phyloP scores from a whole-genome alignment of 2,888 invertebrate species.

The Alloscopus bannaensis region DNA sequence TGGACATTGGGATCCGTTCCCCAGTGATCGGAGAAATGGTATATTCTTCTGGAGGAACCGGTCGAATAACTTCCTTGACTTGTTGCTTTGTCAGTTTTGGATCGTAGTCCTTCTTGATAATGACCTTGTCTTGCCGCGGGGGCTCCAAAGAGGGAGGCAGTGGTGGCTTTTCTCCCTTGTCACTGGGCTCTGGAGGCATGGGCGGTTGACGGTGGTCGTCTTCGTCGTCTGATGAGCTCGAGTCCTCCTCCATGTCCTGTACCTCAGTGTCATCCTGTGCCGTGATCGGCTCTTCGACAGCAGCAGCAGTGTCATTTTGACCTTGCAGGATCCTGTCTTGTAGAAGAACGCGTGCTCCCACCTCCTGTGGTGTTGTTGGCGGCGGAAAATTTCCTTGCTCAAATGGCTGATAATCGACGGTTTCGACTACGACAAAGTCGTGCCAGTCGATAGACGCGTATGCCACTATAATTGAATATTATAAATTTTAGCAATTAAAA shows the following conservation, averaged over 20 bases:
- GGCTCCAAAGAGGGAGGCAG: conserved; percentile 75
- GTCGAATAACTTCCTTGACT: conserved; percentile 79
- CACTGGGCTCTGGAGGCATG: conserved; percentile 35
- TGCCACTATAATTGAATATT: conserved; percentile 78
- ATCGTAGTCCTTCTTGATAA: conserved; percentile 97
- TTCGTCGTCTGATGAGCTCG: conserved; percentile 80
- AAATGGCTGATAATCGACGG: conserved; percentile 98
- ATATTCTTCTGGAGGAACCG: conserved; percentile 86
- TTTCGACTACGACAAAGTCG: conserved; percentile 99
- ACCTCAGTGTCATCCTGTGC: conserved; percentile 80
- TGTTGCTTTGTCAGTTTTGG: conserved; percentile 84
- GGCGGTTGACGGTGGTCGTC: conserved; percentile 76
- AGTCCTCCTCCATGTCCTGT: conserved; percentile 94
- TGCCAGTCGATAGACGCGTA: conserved; percentile 99
- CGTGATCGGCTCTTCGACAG: conserved; percentile 68
- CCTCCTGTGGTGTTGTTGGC: conserved; percentile 97
- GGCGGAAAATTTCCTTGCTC: conserved; percentile 98
- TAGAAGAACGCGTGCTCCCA: conserved; percentile 94
- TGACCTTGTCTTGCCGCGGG: conserved; percentile 84
- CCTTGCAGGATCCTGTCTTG: conserved; percentile 78
- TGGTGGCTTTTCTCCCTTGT: conserved; percentile 75
- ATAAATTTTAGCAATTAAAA: background rate
- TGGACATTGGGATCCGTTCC: conserved; percentile 96
- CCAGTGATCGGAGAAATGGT: conserved; percentile 99
- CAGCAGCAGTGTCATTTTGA: conserved; percentile 64